Evolutionary conservation across 2,113 vertebrate genomes (phyloP).

Genomic region (Silurus glanis): DNA sequence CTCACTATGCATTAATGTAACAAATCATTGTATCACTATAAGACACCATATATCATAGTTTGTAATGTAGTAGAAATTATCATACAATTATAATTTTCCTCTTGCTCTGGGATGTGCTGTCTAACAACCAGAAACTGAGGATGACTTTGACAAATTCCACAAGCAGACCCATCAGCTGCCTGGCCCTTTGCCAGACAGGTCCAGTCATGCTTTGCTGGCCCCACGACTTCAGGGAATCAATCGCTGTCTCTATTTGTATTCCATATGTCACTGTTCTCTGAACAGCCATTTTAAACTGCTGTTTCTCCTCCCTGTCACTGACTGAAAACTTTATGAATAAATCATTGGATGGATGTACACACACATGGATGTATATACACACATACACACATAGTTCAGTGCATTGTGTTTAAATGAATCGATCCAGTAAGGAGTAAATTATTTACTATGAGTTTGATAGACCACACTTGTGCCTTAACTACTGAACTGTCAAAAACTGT

Average conservation of each 20-base stretch:
- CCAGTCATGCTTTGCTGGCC: constrained; percentile 49
- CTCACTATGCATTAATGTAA: neutral
- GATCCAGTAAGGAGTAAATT: neutral
- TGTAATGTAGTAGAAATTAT: neutral
- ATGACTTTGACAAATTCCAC: constrained; percentile 58
- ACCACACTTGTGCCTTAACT: neutral
- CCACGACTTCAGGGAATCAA: constrained; percentile 49
- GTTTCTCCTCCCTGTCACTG: constrained; percentile 46
- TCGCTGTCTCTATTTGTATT: constrained; percentile 60
- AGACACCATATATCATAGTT: neutral
- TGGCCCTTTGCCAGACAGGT: constrained; percentile 43
- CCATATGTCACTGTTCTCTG: constrained; percentile 53
- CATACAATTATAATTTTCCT: constrained; percentile 14
- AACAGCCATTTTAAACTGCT: constrained; percentile 52
- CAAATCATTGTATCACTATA: neutral
- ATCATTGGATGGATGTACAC: constrained; percentile 43
- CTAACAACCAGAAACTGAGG: constrained; percentile 41
- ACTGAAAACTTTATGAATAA: constrained; percentile 54
- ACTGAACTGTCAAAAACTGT: neutral
- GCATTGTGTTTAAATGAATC: constrained; percentile 3
- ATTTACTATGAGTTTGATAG: constrained; percentile 2
- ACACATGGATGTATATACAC: neutral
- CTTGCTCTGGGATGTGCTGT: constrained; percentile 19
- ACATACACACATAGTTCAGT: constrained; percentile 7
- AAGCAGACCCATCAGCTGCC: constrained; percentile 38